Base-by-base conservation (phyloP, 2,113 vertebrate genomes). In the Pardalotus punctatus region DNA sequence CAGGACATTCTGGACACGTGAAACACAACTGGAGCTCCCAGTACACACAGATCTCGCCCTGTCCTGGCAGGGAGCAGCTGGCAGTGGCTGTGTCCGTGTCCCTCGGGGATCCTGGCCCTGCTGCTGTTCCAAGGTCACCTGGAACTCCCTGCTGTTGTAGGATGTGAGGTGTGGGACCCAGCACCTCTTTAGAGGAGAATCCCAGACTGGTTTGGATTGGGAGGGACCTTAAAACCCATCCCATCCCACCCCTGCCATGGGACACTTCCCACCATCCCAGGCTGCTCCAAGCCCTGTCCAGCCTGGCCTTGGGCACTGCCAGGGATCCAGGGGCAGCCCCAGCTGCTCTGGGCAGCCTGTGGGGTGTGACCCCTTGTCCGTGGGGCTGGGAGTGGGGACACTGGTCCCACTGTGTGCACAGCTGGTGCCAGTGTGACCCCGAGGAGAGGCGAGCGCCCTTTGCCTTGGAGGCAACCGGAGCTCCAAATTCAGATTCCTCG, bases 161-260 rank as follows among this genome's bases (percentile, higher is more conserved):
- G n/a, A 21, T 51, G 47, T 11, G 45, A 73, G 18, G 1, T 24
- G n/a, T 11, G 18, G 28, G 70, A 67, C 8, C 10, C 8, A 0
- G 40, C 16, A 78, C 11, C 31, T 22, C 19, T 88, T 87, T 10
- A 61, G 50, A 88, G 29, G 17, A 67, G 29, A 76, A 60, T 74
- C 24, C 24, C n/a, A 18, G 17, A 21, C 6, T 40, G 24, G 17
- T 35, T 53, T 82, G 29, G 33, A 9, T 21, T 53, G 53, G 24
- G 4, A n/a, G 5, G 7, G 45, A n/a, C 24, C 45, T 67, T 22
- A 67, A 74, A 81, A 0, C 24, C 1, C 53, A 45, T 0, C 24
- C 1, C 45, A 38, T 7, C 45, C 53, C 53, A 43, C 33, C 35
- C 21, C 62, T 77, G 72, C 22, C 62, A 45, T 17, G 43, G 20